A percentile compares a stretch with the other conserved stretches of the same genome.
Conservation (phyloP, 2,888 invertebrate species). For the Pollenia angustigena region DNA sequence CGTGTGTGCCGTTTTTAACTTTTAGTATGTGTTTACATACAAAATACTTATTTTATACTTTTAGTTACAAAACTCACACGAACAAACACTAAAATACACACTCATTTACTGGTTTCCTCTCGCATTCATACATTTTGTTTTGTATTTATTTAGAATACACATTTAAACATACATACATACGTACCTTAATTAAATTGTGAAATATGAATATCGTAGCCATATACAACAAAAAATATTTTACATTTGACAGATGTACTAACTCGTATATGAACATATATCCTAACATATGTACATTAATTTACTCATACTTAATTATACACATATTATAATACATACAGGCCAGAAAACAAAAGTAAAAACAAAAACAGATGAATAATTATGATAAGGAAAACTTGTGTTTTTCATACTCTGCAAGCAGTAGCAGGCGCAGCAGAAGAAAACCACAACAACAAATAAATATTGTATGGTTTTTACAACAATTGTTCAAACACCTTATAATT, state of each 20-base stretch:
- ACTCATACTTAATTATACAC: too few species aligned
- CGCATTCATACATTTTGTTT: not conserved
- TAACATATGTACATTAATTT: too few species aligned
- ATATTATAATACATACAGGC: not conserved
- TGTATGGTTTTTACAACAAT: not conserved
- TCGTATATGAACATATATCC: too few species aligned
- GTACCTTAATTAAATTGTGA: slow-evolving; percentile 18
- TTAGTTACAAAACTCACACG: not conserved
- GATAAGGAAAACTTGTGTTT: slow-evolving; percentile 17
- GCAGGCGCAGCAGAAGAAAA: not conserved
- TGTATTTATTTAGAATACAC: not conserved
- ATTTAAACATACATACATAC: not conserved
- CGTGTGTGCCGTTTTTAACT: too few species aligned
- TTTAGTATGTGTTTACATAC: not conserved
- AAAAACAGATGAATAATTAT: slow-evolving; percentile 23
- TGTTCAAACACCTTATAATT: too few species aligned
- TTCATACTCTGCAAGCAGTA: not conserved
- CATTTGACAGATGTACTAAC: slow-evolving; percentile 1
- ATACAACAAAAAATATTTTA: not conserved
- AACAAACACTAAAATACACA: not conserved
- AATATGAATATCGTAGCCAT: not conserved
- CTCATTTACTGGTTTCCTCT: not conserved
- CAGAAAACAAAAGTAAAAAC: not conserved
- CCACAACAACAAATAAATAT: not conserved
- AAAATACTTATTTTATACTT: not conserved